A percentile compares a stretch with the other conserved stretches of the same genome.
These are phyloP conservation scores for Pasiphila rectangulata DNA, from an alignment of 2,888 invertebrate species.

Conservation along the genomic window DNA sequence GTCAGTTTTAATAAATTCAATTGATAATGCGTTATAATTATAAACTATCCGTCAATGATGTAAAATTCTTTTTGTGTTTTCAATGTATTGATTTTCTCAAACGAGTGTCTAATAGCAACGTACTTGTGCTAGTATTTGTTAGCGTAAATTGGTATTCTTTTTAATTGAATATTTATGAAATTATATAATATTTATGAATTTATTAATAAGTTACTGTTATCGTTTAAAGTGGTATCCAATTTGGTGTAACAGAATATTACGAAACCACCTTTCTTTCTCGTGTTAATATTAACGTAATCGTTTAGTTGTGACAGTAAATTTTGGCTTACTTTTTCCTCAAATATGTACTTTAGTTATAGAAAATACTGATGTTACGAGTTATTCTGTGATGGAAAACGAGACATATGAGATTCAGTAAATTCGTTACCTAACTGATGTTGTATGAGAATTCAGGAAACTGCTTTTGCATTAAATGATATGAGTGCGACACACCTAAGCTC, in stretches of 20 bases:
- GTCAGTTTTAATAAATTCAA: conserved; percentile 28
- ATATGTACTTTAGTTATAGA: not conserved
- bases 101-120: no score
- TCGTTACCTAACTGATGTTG: no score
- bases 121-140: conserved; percentile 30
- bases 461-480: conserved; percentile 34
- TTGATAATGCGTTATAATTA: conserved; percentile 24
- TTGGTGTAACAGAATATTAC: conserved; percentile 32
- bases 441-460: conserved; percentile 1
- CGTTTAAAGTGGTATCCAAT: conserved; percentile 34
- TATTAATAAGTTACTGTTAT: conserved; percentile 37
- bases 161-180: conserved; percentile 33
- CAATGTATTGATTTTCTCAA: not conserved
- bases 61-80: not conserved
- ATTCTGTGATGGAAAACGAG: not conserved
- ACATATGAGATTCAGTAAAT: no score
- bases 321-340: not conserved
- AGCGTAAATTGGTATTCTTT: conserved; percentile 28
- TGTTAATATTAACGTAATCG: conserved; percentile 31
- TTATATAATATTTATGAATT: conserved; percentile 32
- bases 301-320: conserved; percentile 23
- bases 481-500: conserved; percentile 24
- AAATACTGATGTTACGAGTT: conserved; percentile 1
- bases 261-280: conserved; percentile 18
- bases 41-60: conserved; percentile 18